Base-by-base conservation (phyloP, 30 jellyfish, hydroid and myxozoan genomes). In the Euphysa ruthae region DNA sequence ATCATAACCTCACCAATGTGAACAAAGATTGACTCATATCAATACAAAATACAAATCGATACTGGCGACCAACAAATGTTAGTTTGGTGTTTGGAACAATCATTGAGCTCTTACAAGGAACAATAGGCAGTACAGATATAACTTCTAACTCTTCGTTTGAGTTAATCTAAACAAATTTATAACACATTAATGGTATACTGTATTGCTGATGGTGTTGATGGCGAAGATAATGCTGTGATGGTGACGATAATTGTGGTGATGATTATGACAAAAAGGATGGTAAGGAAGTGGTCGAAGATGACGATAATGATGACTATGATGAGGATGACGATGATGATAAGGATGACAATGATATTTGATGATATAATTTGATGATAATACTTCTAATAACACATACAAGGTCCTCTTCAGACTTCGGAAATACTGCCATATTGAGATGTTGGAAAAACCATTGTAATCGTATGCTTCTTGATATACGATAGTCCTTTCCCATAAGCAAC, bases 381-480 rank as follows among this genome's bases (percentile, higher is more conserved):
- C 4, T 0, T 10, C 7, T n/a, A 25, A 16, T 10, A 22, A 4
- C 56, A 52, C 93, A 34, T 65, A 88, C 97, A 75, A 88, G 49
- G 13, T 88, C 93, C 42, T 88, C 91, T 51, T 80, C 76, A 12
- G 90, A 18, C 52, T 66, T 71, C 1, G 93, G 75, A 51, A 70
- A 75, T n/a, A 88, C 94, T 14, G 65, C 30, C 1, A 78, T 49
- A 55, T 88, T 81, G 2, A 88, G 62, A 55, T 88, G 94, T 31
- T 88, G 94, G 71, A 88, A 88, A 58, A 88, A 88, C 97, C 97
- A 88, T 38, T 88, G 97, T n/a, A 84, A 87, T 57, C 97, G 61
- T 15, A 88, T 88, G 58, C 97, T 88, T 61, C 97, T 80, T 58
- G 97, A 88, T n/a, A 88, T 88, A 8, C 97, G 88, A 61, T 88